These are phyloP conservation scores for Frieseomelitta varia DNA, from an alignment of 1,140 invertebrate genomes.

Conservation along the genomic window DNA sequence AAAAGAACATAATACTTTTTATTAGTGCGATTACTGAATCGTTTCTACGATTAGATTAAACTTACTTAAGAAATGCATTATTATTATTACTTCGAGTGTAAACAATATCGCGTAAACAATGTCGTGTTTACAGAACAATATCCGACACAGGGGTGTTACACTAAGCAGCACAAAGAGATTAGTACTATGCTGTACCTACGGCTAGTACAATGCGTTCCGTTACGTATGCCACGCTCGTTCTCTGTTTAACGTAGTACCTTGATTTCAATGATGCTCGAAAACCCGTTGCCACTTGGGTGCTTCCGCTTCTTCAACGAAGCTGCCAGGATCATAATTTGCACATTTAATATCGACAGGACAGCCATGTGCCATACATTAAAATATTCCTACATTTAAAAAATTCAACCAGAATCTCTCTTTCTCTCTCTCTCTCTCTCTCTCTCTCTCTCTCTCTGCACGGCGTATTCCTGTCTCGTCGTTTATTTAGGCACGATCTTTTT, in stretches of 20 bases:
- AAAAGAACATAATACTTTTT: neutral
- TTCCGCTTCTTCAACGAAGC: neutral
- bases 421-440: neutral
- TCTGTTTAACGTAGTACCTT: neutral
- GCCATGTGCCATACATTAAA: neutral
- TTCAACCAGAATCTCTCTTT: neutral
- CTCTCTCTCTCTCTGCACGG: neutral
- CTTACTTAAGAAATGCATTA: neutral
- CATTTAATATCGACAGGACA: neutral
- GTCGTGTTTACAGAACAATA: no score
- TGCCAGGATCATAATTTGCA: neutral
- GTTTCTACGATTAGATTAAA: no score
- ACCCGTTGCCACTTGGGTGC: neutral
- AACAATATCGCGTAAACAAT: neutral
- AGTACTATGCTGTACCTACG: neutral
- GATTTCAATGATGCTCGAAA: conserved; percentile 13
- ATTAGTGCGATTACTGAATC: neutral
- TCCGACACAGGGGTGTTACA: neutral
- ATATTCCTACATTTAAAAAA: neutral
- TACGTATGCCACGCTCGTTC: neutral
- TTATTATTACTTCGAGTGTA: neutral
- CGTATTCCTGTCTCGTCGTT: neutral
- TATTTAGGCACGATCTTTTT: neutral
- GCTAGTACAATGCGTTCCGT: neutral
- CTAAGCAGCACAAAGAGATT: neutral